Evolutionary conservation across 2,888 invertebrate species (phyloP).

Genomic region (Dioctria rufipes): DNA sequence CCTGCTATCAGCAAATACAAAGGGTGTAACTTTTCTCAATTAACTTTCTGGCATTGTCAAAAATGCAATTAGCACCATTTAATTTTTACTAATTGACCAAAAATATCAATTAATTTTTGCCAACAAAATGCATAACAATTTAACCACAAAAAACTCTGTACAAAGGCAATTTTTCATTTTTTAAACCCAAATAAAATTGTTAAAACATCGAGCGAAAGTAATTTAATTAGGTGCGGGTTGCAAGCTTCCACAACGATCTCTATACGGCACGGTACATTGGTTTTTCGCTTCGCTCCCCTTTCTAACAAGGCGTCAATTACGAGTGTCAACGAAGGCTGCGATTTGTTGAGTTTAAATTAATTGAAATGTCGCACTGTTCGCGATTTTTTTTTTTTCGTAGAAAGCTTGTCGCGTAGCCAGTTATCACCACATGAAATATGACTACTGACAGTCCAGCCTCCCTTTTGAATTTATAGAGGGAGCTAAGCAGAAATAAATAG

Average conservation of each 20-base stretch:
- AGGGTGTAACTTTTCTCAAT: too few relatives aligned
- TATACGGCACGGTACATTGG: not conserved
- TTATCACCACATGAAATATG: conserved; percentile 1
- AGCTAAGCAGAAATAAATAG: conserved; percentile 32
- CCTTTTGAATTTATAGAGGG: not conserved
- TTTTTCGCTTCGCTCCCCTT: not conserved
- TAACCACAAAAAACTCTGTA: conserved; percentile 29
- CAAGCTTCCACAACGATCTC: not conserved
- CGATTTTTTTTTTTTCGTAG: conserved; percentile 10
- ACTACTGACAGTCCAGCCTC: conserved; percentile 1
- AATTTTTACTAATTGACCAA: conserved; percentile 43
- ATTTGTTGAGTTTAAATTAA: conserved; percentile 51
- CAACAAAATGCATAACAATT: conserved; percentile 42
- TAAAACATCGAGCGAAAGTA: conserved; percentile 30
- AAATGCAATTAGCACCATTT: conserved; percentile 36
- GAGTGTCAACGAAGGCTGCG: conserved; percentile 35
- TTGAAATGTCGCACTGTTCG: conserved; percentile 33
- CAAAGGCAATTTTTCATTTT: conserved; percentile 35
- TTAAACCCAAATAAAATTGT: conserved; percentile 21
- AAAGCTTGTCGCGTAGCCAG: too few relatives aligned
- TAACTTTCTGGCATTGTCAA: too few relatives aligned
- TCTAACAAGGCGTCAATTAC: conserved; percentile 39
- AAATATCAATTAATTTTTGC: conserved; percentile 49
- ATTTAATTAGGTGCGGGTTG: conserved; percentile 34
- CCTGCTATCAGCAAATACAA: too few relatives aligned